Evolutionary conservation across 1,140 invertebrate genomes (phyloP).

Genomic region (Gonatopus flavifemur): DNA sequence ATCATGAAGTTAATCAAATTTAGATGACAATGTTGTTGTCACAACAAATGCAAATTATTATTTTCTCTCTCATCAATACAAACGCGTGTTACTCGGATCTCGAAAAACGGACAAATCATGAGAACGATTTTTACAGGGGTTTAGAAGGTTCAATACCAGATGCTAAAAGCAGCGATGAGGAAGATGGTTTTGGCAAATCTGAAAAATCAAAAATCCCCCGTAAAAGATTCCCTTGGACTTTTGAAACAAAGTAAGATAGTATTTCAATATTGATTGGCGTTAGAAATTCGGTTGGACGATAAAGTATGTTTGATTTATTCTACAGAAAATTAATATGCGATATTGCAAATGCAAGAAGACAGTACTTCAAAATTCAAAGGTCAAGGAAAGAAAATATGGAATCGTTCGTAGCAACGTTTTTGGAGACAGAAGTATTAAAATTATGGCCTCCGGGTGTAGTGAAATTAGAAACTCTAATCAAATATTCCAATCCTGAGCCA

Average conservation of each 20-base stretch:
- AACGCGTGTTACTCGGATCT: no score
- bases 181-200: slow-evolving; percentile 41
- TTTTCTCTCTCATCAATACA: slow-evolving; percentile 26
- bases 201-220: slow-evolving; percentile 60
- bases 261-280: slow-evolving; percentile 8
- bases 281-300: slow-evolving; percentile 1
- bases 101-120: background rate
- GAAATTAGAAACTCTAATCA: slow-evolving; percentile 39
- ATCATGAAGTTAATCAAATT: slow-evolving; percentile 23
- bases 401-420: slow-evolving; percentile 58
- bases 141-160: slow-evolving; percentile 42
- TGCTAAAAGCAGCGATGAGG: slow-evolving; percentile 48
- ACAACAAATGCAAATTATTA: slow-evolving; percentile 23
- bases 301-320: slow-evolving; percentile 8
- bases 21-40: no score
- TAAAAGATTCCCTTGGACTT: slow-evolving; percentile 62
- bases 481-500: slow-evolving; percentile 40
- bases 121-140: slow-evolving; percentile 31
- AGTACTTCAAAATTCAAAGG: slow-evolving; percentile 51
- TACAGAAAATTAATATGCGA: slow-evolving; percentile 45
- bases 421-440: slow-evolving; percentile 59
- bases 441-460: slow-evolving; percentile 66
- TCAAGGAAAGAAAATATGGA: slow-evolving; percentile 60
- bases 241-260: slow-evolving; percentile 59
- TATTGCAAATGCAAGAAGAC: slow-evolving; percentile 39